Base-by-base conservation (phyloP, 2,888 invertebrate species). In the Automeris io region DNA sequence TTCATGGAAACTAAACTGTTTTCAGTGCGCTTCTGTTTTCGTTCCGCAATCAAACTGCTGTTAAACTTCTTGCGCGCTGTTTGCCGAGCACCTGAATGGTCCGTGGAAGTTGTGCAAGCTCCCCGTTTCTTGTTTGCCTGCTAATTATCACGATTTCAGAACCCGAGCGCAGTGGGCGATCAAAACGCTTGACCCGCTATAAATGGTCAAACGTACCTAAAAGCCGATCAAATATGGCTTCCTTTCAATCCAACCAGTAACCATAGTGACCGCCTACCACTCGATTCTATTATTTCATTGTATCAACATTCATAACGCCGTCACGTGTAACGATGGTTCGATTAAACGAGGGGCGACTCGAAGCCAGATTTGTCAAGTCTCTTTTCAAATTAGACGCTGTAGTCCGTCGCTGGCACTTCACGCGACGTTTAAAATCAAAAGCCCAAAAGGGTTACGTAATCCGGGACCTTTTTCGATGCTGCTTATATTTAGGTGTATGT, bases 401-500 rank as follows among this genome's bases (percentile, higher is more conserved):
- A 56, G 74, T 64, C 74, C 74, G 59, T 65, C 63, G 57, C 70
- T 67, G 72, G 70, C 82, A 79, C 82, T 82, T 82, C 79, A 73
- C 72, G 79, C 73, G 72, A 71, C 75, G 77, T 74, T 79, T 80
- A 78, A 83, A 83, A 86, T 85, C 83, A 86, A 87, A 86, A 86
- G 82, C 81, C 77, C 79, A 81, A 75, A 83, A 76, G 85, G 82
- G 86, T 83, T 79, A 80, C 72, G 61, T 86, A 86, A 83, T 85
- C 85, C 81, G 66, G 72, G 72, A 79, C 85, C 86, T 85, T 86
- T 87, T 85, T 82, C 73, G 57, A 54, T 55, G 65, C 70, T 63
- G 71, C 78, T 78, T 79, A 70, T 80, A 69, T 80, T 75, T 81
- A 74, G 81, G 77, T 78, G 77, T 72, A 73, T 75, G 80, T 80